phyloP scores from a whole-genome alignment of 2,797 vertebrate species.

The Channallabes apus region DNA sequence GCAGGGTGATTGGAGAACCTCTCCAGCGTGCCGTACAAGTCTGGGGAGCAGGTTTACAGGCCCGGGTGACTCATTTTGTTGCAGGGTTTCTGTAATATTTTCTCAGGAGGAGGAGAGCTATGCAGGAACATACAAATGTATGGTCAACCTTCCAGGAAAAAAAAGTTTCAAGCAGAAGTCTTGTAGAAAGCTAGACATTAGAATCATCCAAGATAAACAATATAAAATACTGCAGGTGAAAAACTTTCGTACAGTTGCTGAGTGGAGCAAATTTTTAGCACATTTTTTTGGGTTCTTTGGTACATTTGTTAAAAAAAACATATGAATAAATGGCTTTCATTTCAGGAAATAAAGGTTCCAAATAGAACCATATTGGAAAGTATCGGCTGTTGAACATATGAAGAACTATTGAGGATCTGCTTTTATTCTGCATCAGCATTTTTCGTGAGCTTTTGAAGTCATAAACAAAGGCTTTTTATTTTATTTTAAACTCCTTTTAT shows the following conservation, averaged over 20 bases:
- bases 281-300: no score
- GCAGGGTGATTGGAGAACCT: constrained; percentile 70
- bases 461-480: no score
- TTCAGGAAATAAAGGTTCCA: not conserved
- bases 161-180: not conserved
- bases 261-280: no score
- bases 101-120: constrained; percentile 43
- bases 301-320: no score
- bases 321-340: no score
- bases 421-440: not conserved
- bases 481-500: no score
- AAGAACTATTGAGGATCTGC: not conserved
- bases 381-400: not conserved
- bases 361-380: not conserved
- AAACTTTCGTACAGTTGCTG: no score
- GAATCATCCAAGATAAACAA: not conserved
- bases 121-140: not conserved
- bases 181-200: not conserved
- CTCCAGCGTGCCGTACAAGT: constrained; percentile 63
- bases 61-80: constrained; percentile 65
- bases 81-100: constrained; percentile 69
- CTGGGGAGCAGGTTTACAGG: constrained; percentile 73
- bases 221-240: not conserved
- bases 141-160: not conserved
- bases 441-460: no score